Evolutionary conservation across 1,140 invertebrate genomes (phyloP).

Genomic region (Lepidostoma basale): DNA sequence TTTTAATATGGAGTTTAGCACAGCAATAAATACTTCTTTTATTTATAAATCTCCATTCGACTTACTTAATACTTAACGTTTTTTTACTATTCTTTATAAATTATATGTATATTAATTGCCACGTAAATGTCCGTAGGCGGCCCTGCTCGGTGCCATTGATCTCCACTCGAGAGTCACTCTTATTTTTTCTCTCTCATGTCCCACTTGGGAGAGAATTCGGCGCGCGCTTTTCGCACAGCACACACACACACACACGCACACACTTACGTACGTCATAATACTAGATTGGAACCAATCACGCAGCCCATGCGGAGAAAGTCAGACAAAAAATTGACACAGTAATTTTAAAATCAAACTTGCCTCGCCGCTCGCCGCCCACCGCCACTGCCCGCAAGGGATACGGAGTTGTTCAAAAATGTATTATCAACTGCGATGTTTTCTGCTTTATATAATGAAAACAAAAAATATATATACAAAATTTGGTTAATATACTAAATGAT

Average conservation of each 20-base stretch:
- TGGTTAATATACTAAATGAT: no score
- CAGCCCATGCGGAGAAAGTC: not conserved
- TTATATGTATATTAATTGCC: no score
- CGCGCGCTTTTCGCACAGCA: slow-evolving; percentile 5
- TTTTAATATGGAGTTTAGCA: no score
- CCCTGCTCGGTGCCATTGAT: slow-evolving; percentile 3
- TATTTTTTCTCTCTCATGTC: slow-evolving; percentile 6
- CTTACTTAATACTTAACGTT: no score
- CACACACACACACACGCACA: no score
- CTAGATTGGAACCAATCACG: not conserved
- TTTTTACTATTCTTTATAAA: no score
- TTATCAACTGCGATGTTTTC: no score
- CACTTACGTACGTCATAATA: slow-evolving; percentile 10
- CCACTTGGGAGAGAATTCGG: slow-evolving; percentile 10
- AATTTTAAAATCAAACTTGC: not conserved
- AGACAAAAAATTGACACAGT: slow-evolving; percentile 12
- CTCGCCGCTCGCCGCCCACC: not conserved
- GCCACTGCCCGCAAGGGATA: slow-evolving; percentile 1
- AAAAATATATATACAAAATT: no score
- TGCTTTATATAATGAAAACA: no score
- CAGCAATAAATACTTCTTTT: no score
- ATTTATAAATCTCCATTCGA: no score
- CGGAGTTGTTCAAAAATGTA: no score
- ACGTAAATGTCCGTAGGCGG: not conserved
- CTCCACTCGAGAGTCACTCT: slow-evolving; percentile 11